A percentile compares a stretch with the other conserved stretches of the same genome.
Evolutionary conservation across 2,888 invertebrate species (phyloP).

Genomic region (Seira musarum): DNA sequence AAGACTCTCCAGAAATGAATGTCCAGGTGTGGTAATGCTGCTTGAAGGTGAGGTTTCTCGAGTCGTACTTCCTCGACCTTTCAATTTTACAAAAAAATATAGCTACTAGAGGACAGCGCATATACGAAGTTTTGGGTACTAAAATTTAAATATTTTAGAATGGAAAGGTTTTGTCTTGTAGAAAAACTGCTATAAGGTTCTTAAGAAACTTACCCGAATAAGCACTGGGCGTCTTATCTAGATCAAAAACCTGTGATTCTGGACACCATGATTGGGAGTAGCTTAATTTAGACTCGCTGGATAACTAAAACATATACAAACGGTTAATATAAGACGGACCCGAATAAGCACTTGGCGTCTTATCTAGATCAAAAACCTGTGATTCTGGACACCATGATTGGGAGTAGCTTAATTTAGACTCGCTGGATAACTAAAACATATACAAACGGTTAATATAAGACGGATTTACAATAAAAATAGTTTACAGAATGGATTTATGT

Average conservation of each 20-base stretch:
- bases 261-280: conserved; percentile 43
- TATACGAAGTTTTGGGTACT: not conserved
- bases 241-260: conserved; percentile 38
- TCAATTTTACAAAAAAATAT: not conserved
- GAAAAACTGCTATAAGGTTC: no score
- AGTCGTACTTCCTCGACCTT: not conserved
- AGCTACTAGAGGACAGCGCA: not conserved
- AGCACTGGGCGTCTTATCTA: conserved; percentile 18
- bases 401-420: conserved; percentile 26
- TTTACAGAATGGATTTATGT: not conserved
- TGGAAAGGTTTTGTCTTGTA: no score
- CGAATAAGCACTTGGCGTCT: not conserved
- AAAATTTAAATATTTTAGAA: not conserved
- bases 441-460: not conserved
- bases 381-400: conserved; percentile 48
- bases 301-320: conserved; percentile 26
- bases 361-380: conserved; percentile 35
- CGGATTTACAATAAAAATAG: not conserved
- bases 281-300: conserved; percentile 21
- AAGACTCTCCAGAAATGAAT: no score
- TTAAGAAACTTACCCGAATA: not conserved
- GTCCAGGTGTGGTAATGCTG: not conserved
- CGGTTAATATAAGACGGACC: no score
- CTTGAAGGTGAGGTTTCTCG: not conserved
- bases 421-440: conserved; percentile 17